A percentile compares a stretch with the other conserved stretches of the same genome.
phyloP scores from a whole-genome alignment of 2,797 vertebrate species.

The Malurus leucopterus region DNA sequence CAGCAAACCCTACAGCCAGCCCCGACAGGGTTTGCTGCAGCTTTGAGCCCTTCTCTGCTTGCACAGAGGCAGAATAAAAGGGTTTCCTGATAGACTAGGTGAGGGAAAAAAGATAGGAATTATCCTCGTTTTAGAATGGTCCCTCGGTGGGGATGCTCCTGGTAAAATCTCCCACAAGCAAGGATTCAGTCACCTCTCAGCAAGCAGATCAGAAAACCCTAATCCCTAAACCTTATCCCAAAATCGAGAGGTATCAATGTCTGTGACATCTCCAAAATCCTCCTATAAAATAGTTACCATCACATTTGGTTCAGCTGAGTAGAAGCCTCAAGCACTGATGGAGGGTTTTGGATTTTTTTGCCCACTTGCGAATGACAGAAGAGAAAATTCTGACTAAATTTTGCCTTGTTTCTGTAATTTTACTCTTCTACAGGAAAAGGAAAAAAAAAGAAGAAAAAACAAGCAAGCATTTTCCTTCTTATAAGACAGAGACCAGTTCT shows the following conservation, averaged over 20 bases:
- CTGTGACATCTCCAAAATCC: not conserved
- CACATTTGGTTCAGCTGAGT: not conserved
- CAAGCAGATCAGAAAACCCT: not conserved
- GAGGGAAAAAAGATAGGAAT: not conserved
- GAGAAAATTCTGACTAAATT: not conserved
- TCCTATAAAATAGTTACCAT: not conserved
- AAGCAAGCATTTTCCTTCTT: fast-evolving
- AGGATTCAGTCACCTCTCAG: not conserved
- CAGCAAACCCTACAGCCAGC: not conserved
- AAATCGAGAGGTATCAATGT: not conserved
- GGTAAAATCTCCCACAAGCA: not conserved
- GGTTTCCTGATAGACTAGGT: not conserved
- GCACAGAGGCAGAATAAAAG: not conserved
- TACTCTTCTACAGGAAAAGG: not conserved
- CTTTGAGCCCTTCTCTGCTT: not conserved
- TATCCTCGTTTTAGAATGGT: not conserved
- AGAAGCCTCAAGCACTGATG: not conserved
- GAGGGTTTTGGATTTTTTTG: fast-evolving
- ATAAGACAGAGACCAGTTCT: not conserved
- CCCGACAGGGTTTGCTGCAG: not conserved
- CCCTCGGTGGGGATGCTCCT: not conserved
- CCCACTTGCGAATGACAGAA: fast-evolving
- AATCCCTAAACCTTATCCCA: no score
- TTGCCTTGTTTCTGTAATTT: fast-evolving
- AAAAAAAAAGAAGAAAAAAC: not conserved